A percentile compares a stretch with the other conserved stretches of the same genome.
Evolutionary conservation across 2,797 vertebrate species (phyloP).

Genomic region (Enteromius argenteus): DNA sequence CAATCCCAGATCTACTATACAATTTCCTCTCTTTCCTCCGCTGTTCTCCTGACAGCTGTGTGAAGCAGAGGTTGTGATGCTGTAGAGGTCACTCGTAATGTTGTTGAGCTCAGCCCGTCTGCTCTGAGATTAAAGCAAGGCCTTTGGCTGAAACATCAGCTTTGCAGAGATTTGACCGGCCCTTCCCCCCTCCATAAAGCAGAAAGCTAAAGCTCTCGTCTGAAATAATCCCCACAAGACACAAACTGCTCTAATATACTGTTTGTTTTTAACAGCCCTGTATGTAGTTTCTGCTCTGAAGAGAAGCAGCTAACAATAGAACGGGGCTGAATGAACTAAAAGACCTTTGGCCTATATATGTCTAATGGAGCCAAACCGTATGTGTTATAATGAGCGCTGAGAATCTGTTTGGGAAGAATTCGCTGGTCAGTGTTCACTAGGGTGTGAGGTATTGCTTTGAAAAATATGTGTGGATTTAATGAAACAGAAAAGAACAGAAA

Average conservation of each 20-base stretch:
- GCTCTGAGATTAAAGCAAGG: conserved; percentile 39
- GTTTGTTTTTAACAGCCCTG: conserved; percentile 13
- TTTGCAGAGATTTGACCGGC: conserved; percentile 45
- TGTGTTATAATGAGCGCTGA: background rate
- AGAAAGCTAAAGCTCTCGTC: conserved; percentile 64
- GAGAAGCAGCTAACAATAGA: conserved; percentile 21
- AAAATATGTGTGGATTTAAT: background rate
- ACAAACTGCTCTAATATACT: conserved; percentile 18
- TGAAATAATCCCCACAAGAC: conserved; percentile 35
- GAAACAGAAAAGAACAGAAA: conserved; percentile 12
- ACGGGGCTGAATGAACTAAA: background rate
- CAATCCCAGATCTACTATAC: background rate
- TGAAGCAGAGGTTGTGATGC: conserved; percentile 20
- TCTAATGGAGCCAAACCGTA: background rate
- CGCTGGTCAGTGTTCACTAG: background rate
- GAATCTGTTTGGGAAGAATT: conserved; percentile 9
- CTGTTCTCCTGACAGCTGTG: conserved; percentile 13
- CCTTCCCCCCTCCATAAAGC: conserved; percentile 52
- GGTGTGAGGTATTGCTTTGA: background rate
- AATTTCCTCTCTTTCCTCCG: background rate
- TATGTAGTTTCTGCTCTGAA: background rate
- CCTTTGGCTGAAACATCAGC: conserved; percentile 37
- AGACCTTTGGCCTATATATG: conserved; percentile 4
- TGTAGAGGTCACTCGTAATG: conserved; percentile 42
- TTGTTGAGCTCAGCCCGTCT: conserved; percentile 7